phyloP scores from a whole-genome alignment of 2,888 invertebrate species.

The Perizoma flavofasciatum region DNA sequence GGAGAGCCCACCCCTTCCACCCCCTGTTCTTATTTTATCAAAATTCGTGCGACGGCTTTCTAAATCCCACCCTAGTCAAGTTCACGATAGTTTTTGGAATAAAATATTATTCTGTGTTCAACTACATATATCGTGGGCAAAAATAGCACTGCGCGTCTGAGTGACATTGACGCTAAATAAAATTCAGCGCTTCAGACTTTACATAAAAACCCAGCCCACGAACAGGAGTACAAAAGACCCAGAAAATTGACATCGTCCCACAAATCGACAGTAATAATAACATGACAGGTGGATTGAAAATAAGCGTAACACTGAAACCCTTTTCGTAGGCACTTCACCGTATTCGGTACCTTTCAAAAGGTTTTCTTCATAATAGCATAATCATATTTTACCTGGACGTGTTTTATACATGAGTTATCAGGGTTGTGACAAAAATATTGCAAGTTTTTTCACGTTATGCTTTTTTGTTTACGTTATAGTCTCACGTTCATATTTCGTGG shows the following conservation, averaged over 20 bases:
- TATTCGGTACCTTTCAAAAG: conserved; percentile 19
- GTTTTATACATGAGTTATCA: conserved; percentile 18
- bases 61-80: no score
- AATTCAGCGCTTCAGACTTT: no score
- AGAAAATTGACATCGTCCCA: conserved; percentile 28
- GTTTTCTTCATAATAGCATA: conserved; percentile 19
- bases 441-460: background rate
- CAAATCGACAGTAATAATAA: conserved; percentile 37
- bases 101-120: no score
- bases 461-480: no score
- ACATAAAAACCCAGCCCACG: background rate
- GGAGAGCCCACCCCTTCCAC: no score
- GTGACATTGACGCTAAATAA: no score
- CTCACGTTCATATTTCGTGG: no score
- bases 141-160: no score
- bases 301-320: conserved; percentile 34
- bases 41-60: no score
- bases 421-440: conserved; percentile 23
- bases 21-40: no score
- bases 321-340: conserved; percentile 30
- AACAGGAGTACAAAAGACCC: conserved; percentile 1
- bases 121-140: no score
- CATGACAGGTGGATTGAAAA: conserved; percentile 37
- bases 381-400: conserved; percentile 27
- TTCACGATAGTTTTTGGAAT: no score